Base-by-base conservation (phyloP, 2,113 vertebrate species). In the Spilogale gracilis region DNA sequence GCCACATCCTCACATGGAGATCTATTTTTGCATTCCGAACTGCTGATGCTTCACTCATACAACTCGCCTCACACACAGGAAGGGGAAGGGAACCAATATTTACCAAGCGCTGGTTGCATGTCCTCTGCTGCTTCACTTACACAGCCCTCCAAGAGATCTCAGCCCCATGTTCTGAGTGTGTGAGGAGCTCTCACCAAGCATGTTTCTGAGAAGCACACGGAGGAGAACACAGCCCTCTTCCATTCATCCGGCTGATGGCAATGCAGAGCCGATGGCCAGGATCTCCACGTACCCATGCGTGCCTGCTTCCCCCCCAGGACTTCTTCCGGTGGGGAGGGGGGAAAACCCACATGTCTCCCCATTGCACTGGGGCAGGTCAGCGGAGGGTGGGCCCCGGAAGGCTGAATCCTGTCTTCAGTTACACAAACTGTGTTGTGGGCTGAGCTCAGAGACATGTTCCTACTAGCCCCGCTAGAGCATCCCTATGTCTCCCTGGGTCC, bases 1-100 rank as follows among this genome's bases (percentile, higher is more conserved):
- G 94, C 95, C 95, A 79, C 95, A 97, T 97, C 98, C 98, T 98
- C 97, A 88, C 97, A 97, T 80, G 97, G 96, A 91, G 93, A 93
- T 83, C 95, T 98, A 94, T 97, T 96, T 91, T 21, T 96, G 96
- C 92, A 60, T 96, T 97, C 92, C 48, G 93, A 85, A 84, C 80
- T 81, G 71, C 71, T 96, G 97, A 97, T 95, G 97, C 97, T 95
- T 94, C 65, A 54, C 93, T 96, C 1, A 12, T 90, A n/a, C 10
- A 92, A 38, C 92, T 73, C 74, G 98, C 95, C 95, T 98, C 82
- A 79, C 45, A 90, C 95, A 88, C 89, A 1, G 94, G 71, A 84
- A 96, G 81, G 58, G 91, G 80, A 95, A 90, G 63, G 84, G 76
- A 92, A 79, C 88, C 94, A 78, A 89, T 95, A 85, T 96, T 96